phyloP scores from a whole-genome alignment of 2,888 invertebrate genomes.

The Scaptomyza parva region DNA sequence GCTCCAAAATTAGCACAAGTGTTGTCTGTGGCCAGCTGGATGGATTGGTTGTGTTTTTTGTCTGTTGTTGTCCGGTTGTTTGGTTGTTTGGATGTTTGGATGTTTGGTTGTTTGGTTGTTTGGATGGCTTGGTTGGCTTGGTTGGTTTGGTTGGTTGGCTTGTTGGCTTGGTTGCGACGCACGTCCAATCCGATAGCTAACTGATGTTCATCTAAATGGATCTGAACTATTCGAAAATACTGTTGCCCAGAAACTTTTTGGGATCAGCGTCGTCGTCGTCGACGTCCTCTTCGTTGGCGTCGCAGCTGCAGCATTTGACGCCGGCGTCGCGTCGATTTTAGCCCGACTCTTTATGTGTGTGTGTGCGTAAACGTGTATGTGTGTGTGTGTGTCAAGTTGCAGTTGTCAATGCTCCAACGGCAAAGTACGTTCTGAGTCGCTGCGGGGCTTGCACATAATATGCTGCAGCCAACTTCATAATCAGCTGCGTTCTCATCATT shows the following conservation, averaged over 20 bases:
- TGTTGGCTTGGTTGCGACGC: slow-evolving; percentile 57
- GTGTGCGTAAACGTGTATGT: slow-evolving; percentile 21
- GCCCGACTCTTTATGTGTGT: slow-evolving; percentile 23
- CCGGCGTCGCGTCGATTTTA: slow-evolving; percentile 50
- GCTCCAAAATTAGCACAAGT: slow-evolving; percentile 14
- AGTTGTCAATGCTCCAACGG: slow-evolving; percentile 72
- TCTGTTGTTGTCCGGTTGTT: slow-evolving; percentile 12
- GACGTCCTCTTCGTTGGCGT: slow-evolving; percentile 33
- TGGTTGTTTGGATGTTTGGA: slow-evolving; percentile 28
- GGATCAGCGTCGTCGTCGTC: slow-evolving; percentile 63
- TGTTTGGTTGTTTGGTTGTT: slow-evolving; percentile 29
- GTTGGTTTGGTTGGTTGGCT: slow-evolving; percentile 25
- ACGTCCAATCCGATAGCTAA: slow-evolving; percentile 85
- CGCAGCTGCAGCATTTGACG: slow-evolving; percentile 56
- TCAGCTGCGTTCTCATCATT: slow-evolving; percentile 40
- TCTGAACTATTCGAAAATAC: slow-evolving; percentile 84
- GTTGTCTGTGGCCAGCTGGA: slow-evolving; percentile 20
- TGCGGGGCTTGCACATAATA: slow-evolving; percentile 74
- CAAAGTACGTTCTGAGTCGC: slow-evolving; percentile 73
- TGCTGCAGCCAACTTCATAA: slow-evolving; percentile 73
- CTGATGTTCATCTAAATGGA: slow-evolving; percentile 85
- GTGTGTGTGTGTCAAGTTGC: slow-evolving; percentile 53
- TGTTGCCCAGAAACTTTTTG: slow-evolving; percentile 84
- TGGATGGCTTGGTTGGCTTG: slow-evolving; percentile 8
- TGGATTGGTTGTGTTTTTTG: slow-evolving; percentile 9